phyloP scores from a whole-genome alignment of 2,113 vertebrate genomes.

The Phrynosoma platyrhinos region DNA sequence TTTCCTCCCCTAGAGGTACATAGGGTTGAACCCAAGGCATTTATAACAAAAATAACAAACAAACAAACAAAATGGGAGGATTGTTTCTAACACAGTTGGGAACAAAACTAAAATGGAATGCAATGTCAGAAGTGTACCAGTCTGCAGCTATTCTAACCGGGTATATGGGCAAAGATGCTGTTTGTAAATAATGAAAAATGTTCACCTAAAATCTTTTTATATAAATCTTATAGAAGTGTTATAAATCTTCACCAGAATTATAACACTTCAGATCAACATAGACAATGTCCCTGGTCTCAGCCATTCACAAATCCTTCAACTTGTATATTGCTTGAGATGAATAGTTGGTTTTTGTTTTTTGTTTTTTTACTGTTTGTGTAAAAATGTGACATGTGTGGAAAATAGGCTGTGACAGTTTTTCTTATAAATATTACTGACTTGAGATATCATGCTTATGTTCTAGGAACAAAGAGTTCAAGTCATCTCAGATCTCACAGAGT shows the following conservation, averaged over 20 bases:
- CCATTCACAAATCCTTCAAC: neutral
- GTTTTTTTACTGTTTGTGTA: neutral
- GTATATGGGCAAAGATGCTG: neutral
- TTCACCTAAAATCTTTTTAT: no score
- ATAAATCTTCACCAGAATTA: neutral
- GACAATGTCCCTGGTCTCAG: neutral
- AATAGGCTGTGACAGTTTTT: neutral
- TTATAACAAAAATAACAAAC: no score
- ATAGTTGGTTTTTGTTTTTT: neutral
- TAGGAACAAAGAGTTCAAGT: slow-evolving; percentile 2
- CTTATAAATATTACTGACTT: neutral
- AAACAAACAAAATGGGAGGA: no score
- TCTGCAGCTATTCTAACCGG: neutral
- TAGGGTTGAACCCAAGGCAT: no score
- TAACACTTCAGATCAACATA: neutral
- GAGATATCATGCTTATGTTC: neutral
- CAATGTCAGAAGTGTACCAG: neutral
- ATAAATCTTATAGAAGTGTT: no score
- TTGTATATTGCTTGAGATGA: neutral
- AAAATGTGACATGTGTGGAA: neutral
- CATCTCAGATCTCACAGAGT: neutral
- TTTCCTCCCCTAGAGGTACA: no score
- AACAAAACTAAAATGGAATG: no score
- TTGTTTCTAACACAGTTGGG: no score
- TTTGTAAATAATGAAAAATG: neutral